Percentiles rank a stretch among this genome's conserved stretches.
Conservation (phyloP, 1,140 invertebrate species). For the Ruditapes philippinarum region DNA sequence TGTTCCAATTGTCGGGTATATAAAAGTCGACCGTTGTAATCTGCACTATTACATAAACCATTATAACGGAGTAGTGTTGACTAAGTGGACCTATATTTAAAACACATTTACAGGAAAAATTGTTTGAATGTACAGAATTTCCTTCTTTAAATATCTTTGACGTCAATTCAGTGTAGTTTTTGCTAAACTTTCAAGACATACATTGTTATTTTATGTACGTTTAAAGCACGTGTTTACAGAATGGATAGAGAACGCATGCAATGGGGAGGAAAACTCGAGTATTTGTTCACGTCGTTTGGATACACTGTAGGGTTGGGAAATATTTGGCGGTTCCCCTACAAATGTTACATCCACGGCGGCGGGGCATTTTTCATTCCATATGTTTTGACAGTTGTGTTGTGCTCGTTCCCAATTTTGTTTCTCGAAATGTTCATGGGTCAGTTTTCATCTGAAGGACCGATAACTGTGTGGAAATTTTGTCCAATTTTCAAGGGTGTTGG, state of each 20-base stretch:
- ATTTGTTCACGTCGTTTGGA: conserved; percentile 85
- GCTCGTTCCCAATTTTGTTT: conserved; percentile 85
- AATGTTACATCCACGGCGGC: conserved; percentile 70
- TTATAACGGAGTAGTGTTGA: no score
- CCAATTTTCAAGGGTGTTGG: conserved; percentile 98
- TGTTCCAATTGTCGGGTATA: no score
- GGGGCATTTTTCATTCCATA: conserved; percentile 81
- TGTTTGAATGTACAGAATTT: no score
- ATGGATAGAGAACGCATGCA: conserved; percentile 2
- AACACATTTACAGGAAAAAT: no score
- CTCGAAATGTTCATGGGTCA: conserved; percentile 86
- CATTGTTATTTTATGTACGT: no score
- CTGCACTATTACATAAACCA: no score
- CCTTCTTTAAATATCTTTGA: no score
- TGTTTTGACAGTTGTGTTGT: conserved; percentile 81
- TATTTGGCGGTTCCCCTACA: conserved; percentile 73
- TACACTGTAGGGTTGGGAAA: conserved; percentile 84
- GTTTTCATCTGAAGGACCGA: conserved; percentile 82
- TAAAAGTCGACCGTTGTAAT: no score
- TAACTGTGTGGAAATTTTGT: conserved; percentile 92
- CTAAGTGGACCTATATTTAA: no score
- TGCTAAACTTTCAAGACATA: no score
- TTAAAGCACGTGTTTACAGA: no score
- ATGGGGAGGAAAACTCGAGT: conserved; percentile 86
- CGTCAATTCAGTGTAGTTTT: no score